Evolutionary conservation across 2,797 vertebrate species (phyloP).

Genomic region (Eulemur mongoz): DNA sequence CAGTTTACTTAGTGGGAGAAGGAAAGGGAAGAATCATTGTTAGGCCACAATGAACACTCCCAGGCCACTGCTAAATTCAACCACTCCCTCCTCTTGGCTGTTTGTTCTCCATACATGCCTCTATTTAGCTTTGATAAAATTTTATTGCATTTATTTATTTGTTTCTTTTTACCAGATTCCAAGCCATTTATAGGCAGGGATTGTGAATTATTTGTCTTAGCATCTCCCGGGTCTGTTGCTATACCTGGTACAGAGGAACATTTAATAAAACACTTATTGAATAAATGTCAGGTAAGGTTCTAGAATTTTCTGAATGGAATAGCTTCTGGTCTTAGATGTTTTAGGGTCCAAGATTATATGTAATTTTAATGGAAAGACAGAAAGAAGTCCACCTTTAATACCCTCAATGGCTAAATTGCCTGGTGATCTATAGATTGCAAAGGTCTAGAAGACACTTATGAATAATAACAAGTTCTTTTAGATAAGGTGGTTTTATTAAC

Average conservation of each 20-base stretch:
- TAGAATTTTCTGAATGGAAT: neutral
- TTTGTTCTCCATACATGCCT: neutral
- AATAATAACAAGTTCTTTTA: neutral
- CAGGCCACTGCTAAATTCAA: neutral
- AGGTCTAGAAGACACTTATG: neutral
- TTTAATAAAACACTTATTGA: neutral
- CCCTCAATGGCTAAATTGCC: neutral
- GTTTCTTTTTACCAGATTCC: neutral
- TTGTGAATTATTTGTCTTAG: slow-evolving; percentile 11
- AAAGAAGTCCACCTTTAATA: neutral
- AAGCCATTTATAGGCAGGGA: neutral
- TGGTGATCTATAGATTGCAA: neutral
- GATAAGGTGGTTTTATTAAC: neutral
- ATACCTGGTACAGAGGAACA: neutral
- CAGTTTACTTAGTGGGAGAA: neutral
- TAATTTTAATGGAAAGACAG: neutral
- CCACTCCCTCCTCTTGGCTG: neutral
- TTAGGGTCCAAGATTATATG: neutral
- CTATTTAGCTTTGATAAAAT: neutral
- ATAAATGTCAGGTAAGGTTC: neutral
- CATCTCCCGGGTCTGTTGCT: neutral
- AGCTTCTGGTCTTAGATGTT: neutral
- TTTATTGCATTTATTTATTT: neutral
- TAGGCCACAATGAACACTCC: neutral
- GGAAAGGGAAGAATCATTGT: neutral